Evolutionary conservation across 2,888 invertebrate genomes (phyloP), one percentile per base, ranked within the genome.

Genomic region (Netelia melanura): DNA sequence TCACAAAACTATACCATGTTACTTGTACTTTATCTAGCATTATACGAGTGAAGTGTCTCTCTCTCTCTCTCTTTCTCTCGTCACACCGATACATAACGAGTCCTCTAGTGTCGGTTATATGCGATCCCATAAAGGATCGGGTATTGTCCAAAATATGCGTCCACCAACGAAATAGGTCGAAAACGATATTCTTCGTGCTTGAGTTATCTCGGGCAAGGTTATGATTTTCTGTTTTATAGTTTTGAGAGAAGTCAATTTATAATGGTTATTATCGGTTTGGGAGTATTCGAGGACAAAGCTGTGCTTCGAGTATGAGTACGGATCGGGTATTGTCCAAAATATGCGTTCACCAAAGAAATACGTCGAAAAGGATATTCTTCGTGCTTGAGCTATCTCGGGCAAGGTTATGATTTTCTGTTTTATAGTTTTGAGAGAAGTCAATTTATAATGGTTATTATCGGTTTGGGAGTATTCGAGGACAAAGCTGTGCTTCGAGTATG

Each of bases 21-120:
- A 52, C 58, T 30, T 79, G 62, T 71, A 75, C 58, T 80, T 71
- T 38, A 80, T 71, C 58, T 71, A 44, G 75, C 61, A 54, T 25
- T 23, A n/a, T 58, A 1, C 65, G 9, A 1, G 14, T 14, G 2
- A 65, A 65, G 8, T 38, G 65, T 65, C 9, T 5, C 14, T 48
- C 10, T 48, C 10, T 21, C 1, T 58, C 5, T 17, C 21, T 21
- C 6, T 23, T 6, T 58, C 17, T 17, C 48, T 21, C 1, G 10
- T 11, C 14, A 56, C 21, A 56, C 9, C 21, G 70, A 71, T 81
- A 54, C 10, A n/a, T 56, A 71, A 54, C 21, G 21, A 68, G n/a
- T 23, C 68, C 10, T 77, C 10, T 58, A 56, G 10, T n/a, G 6
- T 25, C 48, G 64, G 56, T 25, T 75, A 54, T 74, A 67, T 43